A percentile compares a stretch with the other conserved stretches of the same genome.
Conservation (phyloP, 2,113 vertebrate species). For the Podiceps cristatus region DNA sequence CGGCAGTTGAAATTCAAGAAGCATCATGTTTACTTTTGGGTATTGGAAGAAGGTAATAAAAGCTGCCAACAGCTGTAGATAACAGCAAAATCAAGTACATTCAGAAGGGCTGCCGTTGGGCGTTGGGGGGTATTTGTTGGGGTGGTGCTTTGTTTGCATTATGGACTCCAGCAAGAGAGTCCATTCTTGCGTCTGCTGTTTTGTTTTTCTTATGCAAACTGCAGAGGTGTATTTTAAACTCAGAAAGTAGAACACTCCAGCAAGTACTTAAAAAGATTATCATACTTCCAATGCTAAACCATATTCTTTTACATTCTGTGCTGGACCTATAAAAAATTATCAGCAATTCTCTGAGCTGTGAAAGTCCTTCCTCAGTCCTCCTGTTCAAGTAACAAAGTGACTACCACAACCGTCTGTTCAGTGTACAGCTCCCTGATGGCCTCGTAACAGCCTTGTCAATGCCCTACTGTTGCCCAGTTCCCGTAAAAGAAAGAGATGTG, state of each 20-base stretch:
- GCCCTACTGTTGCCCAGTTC: neutral
- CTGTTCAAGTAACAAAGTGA: neutral
- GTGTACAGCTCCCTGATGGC: neutral
- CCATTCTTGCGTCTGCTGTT: neutral
- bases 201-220: neutral
- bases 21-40: neutral
- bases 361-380: neutral
- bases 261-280: neutral
- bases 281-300: no score
- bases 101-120: neutral
- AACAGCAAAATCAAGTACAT: neutral
- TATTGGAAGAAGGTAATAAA: neutral
- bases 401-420: neutral
- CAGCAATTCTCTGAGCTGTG: neutral
- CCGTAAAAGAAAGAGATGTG: neutral
- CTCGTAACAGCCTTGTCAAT: neutral
- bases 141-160: neutral
- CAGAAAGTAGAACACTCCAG: neutral
- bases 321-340: neutral
- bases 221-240: conserved; percentile 29
- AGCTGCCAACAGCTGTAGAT: neutral
- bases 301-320: neutral
- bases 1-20: neutral
- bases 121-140: neutral
- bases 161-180: neutral